Evolutionary conservation across 2,113 vertebrate genomes (phyloP).

Genomic region (Siniperca knerii): DNA sequence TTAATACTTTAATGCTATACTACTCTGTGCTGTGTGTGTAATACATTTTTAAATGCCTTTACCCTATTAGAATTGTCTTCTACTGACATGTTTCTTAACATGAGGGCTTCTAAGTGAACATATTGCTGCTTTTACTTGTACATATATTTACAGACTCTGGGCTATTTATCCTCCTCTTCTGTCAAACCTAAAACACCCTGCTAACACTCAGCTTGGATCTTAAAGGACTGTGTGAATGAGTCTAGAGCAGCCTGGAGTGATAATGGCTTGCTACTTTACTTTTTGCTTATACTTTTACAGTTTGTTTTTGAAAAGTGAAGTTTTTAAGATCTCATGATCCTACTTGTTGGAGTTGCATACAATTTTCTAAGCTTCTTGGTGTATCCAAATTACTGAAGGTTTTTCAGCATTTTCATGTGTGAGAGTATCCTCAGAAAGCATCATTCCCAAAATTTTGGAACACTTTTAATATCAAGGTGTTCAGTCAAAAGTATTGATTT

Average conservation of each 20-base stretch:
- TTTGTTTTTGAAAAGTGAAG: background rate
- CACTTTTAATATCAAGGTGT: background rate
- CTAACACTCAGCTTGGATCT: background rate
- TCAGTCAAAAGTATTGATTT: background rate
- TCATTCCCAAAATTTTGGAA: background rate
- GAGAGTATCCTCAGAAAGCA: background rate
- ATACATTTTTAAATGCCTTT: constrained; percentile 1
- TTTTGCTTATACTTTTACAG: background rate
- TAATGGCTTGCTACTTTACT: background rate
- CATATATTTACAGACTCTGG: constrained; percentile 25
- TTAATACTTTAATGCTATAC: background rate
- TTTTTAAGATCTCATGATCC: background rate
- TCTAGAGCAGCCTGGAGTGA: background rate
- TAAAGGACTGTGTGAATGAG: background rate
- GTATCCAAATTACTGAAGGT: background rate
- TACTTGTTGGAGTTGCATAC: background rate
- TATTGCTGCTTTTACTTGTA: background rate
- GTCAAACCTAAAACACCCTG: constrained; percentile 14
- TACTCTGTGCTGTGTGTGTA: background rate
- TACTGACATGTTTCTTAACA: background rate
- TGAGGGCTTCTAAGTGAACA: background rate
- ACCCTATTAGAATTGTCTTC: background rate
- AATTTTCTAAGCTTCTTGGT: background rate
- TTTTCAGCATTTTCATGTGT: background rate
- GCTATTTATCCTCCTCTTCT: constrained; percentile 28